These are phyloP conservation scores for Alces alces DNA, from an alignment of 2,113 vertebrate species.

Conservation along the genomic window DNA sequence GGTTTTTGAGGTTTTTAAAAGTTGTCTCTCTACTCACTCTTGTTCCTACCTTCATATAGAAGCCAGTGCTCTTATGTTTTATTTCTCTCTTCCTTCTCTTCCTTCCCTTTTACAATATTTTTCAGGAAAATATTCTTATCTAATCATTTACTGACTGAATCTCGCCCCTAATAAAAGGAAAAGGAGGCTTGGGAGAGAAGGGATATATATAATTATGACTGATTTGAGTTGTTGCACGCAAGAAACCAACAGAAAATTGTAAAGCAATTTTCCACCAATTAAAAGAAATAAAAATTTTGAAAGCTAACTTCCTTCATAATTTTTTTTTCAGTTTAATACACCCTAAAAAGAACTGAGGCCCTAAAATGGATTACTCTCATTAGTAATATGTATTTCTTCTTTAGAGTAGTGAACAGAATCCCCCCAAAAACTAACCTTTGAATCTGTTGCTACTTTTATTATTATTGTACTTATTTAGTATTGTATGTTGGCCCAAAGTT, in stretches of 20 bases:
- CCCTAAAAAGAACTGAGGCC: not conserved
- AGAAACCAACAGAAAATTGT: not conserved
- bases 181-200: not conserved
- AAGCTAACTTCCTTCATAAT: not conserved
- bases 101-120: not conserved
- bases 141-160: not conserved
- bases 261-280: not conserved
- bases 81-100: not conserved
- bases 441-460: not conserved
- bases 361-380: not conserved
- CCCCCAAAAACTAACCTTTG: not conserved
- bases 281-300: not conserved
- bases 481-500: not conserved
- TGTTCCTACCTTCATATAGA: not conserved
- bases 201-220: not conserved
- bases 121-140: not conserved
- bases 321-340: not conserved
- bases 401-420: not conserved
- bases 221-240: not conserved
- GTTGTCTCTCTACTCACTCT: not conserved
- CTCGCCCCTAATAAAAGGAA: not conserved
- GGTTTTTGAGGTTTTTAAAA: not conserved
- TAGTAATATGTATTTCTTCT: not conserved
- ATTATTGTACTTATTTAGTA: not conserved
- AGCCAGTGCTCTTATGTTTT: not conserved